Conservation (phyloP, 2,888 invertebrate species). For the Hemicrepidius hirtus region DNA sequence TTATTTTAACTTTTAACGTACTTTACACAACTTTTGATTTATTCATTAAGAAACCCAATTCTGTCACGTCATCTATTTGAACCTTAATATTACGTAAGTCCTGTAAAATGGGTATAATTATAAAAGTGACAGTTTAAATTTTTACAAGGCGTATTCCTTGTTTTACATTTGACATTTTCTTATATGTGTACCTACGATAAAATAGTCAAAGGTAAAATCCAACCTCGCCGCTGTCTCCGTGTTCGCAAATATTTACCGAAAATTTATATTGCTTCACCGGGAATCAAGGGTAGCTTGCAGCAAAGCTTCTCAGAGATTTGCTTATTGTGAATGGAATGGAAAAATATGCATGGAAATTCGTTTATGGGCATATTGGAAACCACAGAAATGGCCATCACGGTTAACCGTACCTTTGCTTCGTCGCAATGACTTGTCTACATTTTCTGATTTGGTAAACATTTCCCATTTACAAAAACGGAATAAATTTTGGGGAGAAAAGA, state of each 20-base stretch:
- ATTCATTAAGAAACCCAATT: conserved; percentile 29
- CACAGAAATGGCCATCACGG: conserved; percentile 22
- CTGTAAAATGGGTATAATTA: conserved; percentile 11
- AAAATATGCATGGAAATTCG: conserved; percentile 43
- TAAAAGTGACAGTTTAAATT: neutral
- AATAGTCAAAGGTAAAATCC: conserved; percentile 1
- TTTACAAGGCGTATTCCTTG: neutral
- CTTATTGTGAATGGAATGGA: conserved; percentile 35
- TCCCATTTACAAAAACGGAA: neutral
- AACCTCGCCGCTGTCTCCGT: conserved; percentile 1
- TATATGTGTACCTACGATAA: neutral
- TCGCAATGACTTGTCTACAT: conserved; percentile 3
- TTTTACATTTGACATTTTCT: neutral
- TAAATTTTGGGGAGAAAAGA: too few species aligned
- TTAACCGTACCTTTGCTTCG: conserved; percentile 2
- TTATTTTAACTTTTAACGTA: conserved; percentile 33
- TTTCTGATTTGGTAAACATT: conserved; percentile 2
- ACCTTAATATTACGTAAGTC: conserved; percentile 20
- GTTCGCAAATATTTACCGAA: conserved; percentile 30
- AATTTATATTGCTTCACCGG: conserved; percentile 24
- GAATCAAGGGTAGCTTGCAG: conserved; percentile 25
- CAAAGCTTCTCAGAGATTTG: conserved; percentile 31
- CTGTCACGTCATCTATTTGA: conserved; percentile 22
- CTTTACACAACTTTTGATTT: conserved; percentile 32
- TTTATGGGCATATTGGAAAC: conserved; percentile 38